phyloP scores from a whole-genome alignment of 1,140 invertebrate species.

The Halesus radiatus region DNA sequence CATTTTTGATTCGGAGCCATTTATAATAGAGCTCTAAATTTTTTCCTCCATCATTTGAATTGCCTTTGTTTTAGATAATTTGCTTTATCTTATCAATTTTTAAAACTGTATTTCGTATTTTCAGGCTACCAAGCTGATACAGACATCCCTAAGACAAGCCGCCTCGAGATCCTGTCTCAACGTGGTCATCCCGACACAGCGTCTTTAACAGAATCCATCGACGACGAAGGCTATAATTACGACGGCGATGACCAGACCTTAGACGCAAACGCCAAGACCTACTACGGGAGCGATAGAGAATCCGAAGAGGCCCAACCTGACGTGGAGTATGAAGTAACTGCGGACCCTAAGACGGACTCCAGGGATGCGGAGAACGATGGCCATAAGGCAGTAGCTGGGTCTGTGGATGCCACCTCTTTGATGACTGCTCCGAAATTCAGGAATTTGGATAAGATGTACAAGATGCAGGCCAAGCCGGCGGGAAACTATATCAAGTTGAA shows the following conservation, averaged over 20 bases:
- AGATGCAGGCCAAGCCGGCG: constrained; percentile 66
- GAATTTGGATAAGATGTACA: constrained; percentile 64
- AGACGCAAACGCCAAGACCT: constrained; percentile 56
- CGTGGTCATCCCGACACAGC: constrained; percentile 56
- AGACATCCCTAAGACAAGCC: constrained; percentile 54
- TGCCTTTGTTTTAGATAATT: too few relatives aligned
- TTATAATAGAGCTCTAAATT: too few relatives aligned
- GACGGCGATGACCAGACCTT: constrained; percentile 61
- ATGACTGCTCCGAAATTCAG: constrained; percentile 66
- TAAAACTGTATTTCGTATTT: background rate
- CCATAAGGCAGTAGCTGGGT: constrained; percentile 61
- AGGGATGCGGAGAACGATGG: constrained; percentile 58
- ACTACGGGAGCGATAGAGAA: constrained; percentile 59
- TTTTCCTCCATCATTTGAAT: too few relatives aligned
- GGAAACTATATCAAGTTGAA: constrained; percentile 66
- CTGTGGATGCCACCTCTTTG: constrained; percentile 62
- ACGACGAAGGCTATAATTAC: constrained; percentile 62
- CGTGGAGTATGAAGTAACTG: constrained; percentile 60
- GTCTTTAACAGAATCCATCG: constrained; percentile 51
- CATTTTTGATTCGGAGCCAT: too few relatives aligned
- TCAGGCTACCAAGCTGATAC: constrained; percentile 66
- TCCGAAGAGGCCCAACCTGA: constrained; percentile 60
- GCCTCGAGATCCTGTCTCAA: constrained; percentile 61
- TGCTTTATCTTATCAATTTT: too few relatives aligned
- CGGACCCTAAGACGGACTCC: constrained; percentile 22